These are phyloP conservation scores for Todiramphus chloris DNA, from an alignment of 2,113 vertebrate species.

Conservation along the genomic window DNA sequence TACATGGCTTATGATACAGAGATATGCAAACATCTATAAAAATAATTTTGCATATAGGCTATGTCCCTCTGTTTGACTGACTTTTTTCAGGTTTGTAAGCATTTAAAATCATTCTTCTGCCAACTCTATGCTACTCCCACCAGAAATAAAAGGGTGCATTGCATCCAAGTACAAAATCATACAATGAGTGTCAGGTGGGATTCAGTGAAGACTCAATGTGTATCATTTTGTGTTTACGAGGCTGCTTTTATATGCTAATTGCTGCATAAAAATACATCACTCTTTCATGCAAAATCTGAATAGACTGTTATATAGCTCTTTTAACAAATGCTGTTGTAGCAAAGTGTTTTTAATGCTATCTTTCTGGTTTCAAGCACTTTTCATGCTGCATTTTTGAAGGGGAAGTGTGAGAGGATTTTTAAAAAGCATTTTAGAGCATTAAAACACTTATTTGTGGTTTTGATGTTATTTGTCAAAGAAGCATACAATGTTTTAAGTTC, in stretches of 20 bases:
- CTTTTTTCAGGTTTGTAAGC: slow-evolving; percentile 78
- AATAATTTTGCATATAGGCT: slow-evolving; percentile 68
- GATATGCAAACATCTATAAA: slow-evolving; percentile 61
- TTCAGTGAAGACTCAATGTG: slow-evolving; percentile 70
- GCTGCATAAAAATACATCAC: neutral
- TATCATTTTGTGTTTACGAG: slow-evolving; percentile 72
- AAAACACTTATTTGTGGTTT: neutral
- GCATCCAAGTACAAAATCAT: slow-evolving; percentile 72
- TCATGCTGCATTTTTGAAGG: slow-evolving; percentile 15
- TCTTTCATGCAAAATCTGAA: slow-evolving; percentile 8
- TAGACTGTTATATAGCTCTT: neutral
- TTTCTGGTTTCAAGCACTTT: slow-evolving; percentile 35
- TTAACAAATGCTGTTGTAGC: slow-evolving; percentile 33
- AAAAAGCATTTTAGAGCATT: slow-evolving; percentile 5
- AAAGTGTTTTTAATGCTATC: slow-evolving; percentile 5
- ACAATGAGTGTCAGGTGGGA: slow-evolving; percentile 77
- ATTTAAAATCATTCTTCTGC: slow-evolving; percentile 68
- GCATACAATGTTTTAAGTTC: slow-evolving; percentile 42
- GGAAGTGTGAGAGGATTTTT: neutral
- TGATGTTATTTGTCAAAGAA: slow-evolving; percentile 2
- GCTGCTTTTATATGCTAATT: slow-evolving; percentile 69
- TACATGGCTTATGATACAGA: slow-evolving; percentile 7
- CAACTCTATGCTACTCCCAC: slow-evolving; percentile 56
- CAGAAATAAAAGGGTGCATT: slow-evolving; percentile 71
- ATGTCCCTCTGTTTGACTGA: slow-evolving; percentile 69